Conservation (phyloP, 2,113 vertebrate species). For the Dromiciops gliroides region DNA sequence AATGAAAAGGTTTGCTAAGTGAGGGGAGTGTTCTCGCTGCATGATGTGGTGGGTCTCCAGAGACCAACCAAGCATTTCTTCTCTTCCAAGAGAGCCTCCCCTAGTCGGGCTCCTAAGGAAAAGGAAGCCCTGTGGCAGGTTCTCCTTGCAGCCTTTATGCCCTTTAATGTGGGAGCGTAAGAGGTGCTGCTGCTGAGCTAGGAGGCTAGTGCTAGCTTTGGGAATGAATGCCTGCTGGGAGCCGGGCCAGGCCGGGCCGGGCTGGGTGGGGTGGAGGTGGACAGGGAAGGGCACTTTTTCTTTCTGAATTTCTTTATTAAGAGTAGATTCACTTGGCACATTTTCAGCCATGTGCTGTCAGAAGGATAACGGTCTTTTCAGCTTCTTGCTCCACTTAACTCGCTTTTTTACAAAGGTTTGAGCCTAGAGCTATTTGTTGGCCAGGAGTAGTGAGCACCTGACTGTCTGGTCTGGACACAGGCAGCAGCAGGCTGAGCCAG, state of each 20-base stretch:
- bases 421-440: constrained; percentile 52
- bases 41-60: constrained; percentile 49
- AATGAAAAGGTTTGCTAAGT: constrained; percentile 63
- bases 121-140: not conserved
- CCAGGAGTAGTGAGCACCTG: constrained; percentile 57
- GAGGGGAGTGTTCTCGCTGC: constrained; percentile 10
- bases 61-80: constrained; percentile 50
- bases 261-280: constrained; percentile 20
- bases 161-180: not conserved
- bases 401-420: constrained; percentile 26
- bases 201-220: constrained; percentile 13
- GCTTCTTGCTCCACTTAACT: constrained; percentile 40
- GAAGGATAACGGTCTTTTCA: constrained; percentile 60
- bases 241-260: constrained; percentile 4
- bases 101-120: constrained; percentile 12
- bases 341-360: constrained; percentile 33
- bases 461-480: constrained; percentile 56
- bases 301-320: not conserved
- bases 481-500: constrained; percentile 24
- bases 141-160: not conserved
- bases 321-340: constrained; percentile 31
- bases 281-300: not conserved
- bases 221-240: too few relatives aligned
- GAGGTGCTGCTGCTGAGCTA: not conserved
- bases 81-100: constrained; percentile 17